Evolutionary conservation across 1,140 invertebrate genomes (phyloP), one percentile per base, ranked within the genome.

Genomic region (Leptinotarsa lineolata): DNA sequence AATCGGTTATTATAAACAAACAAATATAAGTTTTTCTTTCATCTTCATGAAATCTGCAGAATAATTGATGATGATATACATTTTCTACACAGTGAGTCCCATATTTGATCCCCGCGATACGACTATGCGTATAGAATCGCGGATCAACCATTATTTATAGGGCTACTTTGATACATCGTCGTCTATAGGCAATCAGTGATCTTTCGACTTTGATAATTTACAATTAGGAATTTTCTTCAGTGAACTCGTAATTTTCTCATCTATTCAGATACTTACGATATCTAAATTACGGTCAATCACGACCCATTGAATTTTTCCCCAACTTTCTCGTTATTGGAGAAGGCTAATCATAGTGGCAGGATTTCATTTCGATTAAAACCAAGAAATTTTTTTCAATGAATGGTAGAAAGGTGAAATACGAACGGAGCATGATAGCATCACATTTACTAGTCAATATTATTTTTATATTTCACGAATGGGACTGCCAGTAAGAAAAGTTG

Each of bases 171-270:
- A 63, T 46, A 70, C 72, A 77, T 74, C 69, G 76, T 68, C 70
- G 72, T 79, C 72, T 79, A 79, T 79, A 79, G 78, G 77, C 77
- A 79, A 79, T 79, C 78, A 79, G 78, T 63, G 77, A 79, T 79
- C 78, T 78, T 74, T 77, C 74, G 72, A 78, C 77, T 75, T 78
- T 78, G 72, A 69, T 77, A 78, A 79, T 78, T 79, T 76, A 73
- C 66, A 78, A 79, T 79, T 79, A 79, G 74, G 69, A 60, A 44
- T 63, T 71, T 71, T 54, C 59, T 64, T 71, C 18, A 59, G 67
- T 63, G 61, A n/a, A 15, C 13, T 12, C 13, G 61, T 30, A 63
- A 63, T 63, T 68, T 20, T 39, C 45, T n/a, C 12, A 21, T 15
- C 66, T 45, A 68, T 68, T 20, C 66, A 46, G 39, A 21, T 39